Conservation (phyloP, 2,113 vertebrate species). For the Diadophis punctatus region DNA sequence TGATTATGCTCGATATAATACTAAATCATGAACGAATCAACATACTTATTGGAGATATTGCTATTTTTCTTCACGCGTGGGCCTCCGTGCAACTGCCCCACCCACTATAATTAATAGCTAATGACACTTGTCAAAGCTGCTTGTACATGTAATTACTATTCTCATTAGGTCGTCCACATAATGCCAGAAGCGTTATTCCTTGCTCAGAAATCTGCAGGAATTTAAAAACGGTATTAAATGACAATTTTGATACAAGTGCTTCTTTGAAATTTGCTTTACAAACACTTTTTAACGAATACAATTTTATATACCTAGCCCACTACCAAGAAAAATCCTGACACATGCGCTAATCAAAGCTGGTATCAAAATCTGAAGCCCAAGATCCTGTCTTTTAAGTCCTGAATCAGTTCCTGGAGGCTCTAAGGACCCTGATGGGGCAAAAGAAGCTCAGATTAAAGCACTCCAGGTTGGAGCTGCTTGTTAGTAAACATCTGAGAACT, state of each 20-base stretch:
- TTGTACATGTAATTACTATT: neutral
- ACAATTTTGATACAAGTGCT: neutral
- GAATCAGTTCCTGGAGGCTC: neutral
- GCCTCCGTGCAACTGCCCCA: neutral
- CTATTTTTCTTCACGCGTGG: neutral
- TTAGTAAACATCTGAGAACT: neutral
- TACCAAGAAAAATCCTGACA: neutral
- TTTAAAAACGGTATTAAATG: neutral
- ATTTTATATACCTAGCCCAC: neutral
- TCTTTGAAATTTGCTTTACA: neutral
- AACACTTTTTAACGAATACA: neutral
- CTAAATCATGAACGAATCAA: neutral
- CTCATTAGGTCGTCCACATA: neutral
- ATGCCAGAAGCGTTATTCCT: neutral
- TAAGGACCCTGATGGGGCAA: neutral
- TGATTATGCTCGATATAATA: neutral
- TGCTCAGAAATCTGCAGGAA: neutral
- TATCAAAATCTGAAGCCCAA: neutral
- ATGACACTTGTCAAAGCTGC: neutral
- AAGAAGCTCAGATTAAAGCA: neutral
- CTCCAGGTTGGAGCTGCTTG: neutral
- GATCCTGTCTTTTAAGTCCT: neutral
- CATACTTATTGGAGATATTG: neutral
- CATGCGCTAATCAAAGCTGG: neutral
- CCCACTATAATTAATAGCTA: neutral